phyloP scores from a whole-genome alignment of 2,888 invertebrate species.

The Panzeria rudis region DNA sequence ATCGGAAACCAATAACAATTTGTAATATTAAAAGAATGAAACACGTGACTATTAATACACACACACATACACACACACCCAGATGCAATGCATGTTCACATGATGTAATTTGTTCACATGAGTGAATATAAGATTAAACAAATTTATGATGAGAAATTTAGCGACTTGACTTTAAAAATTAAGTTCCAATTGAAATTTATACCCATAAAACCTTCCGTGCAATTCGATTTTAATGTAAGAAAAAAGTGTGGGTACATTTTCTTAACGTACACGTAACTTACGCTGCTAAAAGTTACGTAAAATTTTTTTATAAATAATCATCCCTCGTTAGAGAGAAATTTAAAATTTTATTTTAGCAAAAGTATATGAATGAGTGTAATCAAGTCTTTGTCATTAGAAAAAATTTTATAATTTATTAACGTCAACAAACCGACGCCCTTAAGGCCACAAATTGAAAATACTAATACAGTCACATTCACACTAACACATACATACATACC shows the following conservation, averaged over 20 bases:
- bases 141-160: conserved; percentile 16
- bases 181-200: conserved; percentile 61
- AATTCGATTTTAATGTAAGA: neutral
- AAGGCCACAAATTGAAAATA: conserved; percentile 69
- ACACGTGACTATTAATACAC: conserved; percentile 51
- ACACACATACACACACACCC: neutral
- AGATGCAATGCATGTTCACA: neutral
- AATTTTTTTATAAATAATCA: conserved; percentile 46
- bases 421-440: conserved; percentile 79
- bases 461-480: conserved; percentile 12
- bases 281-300: conserved; percentile 65
- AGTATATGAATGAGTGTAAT: conserved; percentile 30
- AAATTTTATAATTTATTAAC: conserved; percentile 82
- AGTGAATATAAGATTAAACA: neutral
- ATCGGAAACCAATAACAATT: conserved; percentile 66
- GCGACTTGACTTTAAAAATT: conserved; percentile 51
- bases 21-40: conserved; percentile 26
- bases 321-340: conserved; percentile 58
- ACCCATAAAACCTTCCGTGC: conserved; percentile 65
- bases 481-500: conserved; percentile 3
- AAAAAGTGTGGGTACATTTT: conserved; percentile 7
- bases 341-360: conserved; percentile 50
- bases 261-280: conserved; percentile 47
- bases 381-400: conserved; percentile 79
- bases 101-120: neutral